These are phyloP conservation scores for Passer domesticus DNA, from an alignment of 2,113 vertebrate species.

Conservation along the genomic window DNA sequence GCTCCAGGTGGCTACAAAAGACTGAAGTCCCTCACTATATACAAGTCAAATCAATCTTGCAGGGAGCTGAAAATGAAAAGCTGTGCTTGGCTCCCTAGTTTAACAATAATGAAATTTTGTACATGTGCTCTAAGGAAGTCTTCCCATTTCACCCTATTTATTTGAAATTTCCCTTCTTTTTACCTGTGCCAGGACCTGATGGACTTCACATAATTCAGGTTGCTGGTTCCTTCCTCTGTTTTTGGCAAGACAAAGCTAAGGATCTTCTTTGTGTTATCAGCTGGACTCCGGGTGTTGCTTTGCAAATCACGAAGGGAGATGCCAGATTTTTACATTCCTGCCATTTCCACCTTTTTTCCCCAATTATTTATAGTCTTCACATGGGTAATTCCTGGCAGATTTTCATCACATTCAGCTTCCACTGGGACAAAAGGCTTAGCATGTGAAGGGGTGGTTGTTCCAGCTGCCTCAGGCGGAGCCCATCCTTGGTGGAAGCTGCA, in stretches of 20 bases:
- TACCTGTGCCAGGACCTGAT: neutral
- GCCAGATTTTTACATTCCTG: neutral
- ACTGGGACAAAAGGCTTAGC: neutral
- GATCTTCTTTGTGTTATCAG: constrained; percentile 33
- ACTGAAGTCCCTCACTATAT: constrained; percentile 33
- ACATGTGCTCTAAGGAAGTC: neutral
- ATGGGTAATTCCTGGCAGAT: neutral
- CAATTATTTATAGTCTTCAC: neutral
- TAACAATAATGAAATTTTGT: constrained; percentile 42
- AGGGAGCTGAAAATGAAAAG: constrained; percentile 46
- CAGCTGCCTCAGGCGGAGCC: neutral
- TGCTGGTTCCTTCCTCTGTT: constrained; percentile 5
- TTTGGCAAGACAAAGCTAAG: neutral
- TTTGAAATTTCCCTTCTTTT: constrained; percentile 10
- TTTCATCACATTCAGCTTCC: neutral
- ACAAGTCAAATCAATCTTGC: constrained; percentile 54
- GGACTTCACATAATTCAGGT: neutral
- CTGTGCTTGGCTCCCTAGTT: constrained; percentile 8
- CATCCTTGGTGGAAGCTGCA: neutral
- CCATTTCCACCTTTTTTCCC: neutral
- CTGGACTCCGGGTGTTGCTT: neutral
- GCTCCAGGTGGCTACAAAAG: constrained; percentile 62
- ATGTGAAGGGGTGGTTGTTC: neutral
- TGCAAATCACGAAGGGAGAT: neutral
- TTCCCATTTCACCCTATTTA: constrained; percentile 25